Percentiles rank a stretch among this genome's conserved stretches.
Evolutionary conservation across 2,113 vertebrate genomes (phyloP).

Genomic region (Bos javanicus): DNA sequence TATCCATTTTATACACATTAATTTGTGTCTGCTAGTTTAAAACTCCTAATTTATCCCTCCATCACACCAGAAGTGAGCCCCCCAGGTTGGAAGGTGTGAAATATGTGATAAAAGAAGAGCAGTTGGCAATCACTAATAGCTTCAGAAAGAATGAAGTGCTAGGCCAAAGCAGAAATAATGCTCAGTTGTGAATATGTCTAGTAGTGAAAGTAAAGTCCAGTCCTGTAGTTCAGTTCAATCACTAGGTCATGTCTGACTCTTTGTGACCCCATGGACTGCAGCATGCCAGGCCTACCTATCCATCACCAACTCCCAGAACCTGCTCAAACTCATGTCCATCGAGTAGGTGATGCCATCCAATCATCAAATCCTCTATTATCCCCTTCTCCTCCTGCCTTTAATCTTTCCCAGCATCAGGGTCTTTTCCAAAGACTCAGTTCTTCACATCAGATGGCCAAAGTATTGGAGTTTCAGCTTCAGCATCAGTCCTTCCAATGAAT

Average conservation of each 20-base stretch:
- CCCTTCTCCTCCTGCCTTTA: neutral
- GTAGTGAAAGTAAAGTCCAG: neutral
- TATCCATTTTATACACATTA: neutral
- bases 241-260: neutral
- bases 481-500: neutral
- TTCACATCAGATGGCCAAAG: neutral
- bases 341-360: rapidly evolving
- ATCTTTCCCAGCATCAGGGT: neutral
- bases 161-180: neutral
- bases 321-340: neutral
- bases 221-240: neutral
- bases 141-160: neutral
- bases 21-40: neutral
- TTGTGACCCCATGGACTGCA: neutral
- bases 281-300: neutral
- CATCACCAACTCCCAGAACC: neutral
- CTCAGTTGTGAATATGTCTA: neutral
- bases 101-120: neutral
- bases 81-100: neutral
- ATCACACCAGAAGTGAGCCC: neutral
- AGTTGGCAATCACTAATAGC: neutral
- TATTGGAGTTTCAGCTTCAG: neutral
- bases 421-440: neutral
- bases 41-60: neutral
- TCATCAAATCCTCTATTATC: neutral